Conservation (phyloP, 1,140 invertebrate genomes). For the Rhagoletis pomonella region DNA sequence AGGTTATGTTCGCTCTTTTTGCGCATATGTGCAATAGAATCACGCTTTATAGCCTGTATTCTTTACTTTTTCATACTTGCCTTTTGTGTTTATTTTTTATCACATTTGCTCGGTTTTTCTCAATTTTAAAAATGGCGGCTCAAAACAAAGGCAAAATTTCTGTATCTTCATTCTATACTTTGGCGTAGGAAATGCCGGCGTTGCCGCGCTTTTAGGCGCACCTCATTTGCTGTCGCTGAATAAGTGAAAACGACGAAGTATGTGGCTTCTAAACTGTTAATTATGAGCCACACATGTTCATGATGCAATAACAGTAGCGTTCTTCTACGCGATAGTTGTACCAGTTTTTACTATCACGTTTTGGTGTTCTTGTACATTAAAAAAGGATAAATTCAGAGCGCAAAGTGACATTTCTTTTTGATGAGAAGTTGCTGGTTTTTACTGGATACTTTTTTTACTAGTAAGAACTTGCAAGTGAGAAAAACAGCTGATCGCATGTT, state of each 20-base stretch:
- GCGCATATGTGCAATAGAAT: background rate
- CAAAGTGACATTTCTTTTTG: too few species aligned
- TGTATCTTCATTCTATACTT: background rate
- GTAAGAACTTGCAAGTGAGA: too few species aligned
- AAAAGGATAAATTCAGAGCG: too few species aligned
- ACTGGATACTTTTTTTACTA: too few species aligned
- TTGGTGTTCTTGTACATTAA: too few species aligned
- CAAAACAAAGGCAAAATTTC: constrained; percentile 16
- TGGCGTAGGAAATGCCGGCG: background rate
- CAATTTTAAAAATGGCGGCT: constrained; percentile 34
- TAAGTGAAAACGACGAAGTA: background rate
- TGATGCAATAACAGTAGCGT: too few species aligned
- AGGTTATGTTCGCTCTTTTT: constrained; percentile 28
- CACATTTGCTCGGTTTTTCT: background rate
- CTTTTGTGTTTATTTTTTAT: background rate
- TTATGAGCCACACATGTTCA: too few species aligned
- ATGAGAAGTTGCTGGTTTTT: too few species aligned
- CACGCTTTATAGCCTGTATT: background rate
- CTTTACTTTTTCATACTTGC: background rate
- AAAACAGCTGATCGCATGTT: too few species aligned
- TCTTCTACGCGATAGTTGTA: too few species aligned
- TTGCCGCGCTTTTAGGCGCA: background rate
- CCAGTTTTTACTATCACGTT: too few species aligned
- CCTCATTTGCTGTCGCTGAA: background rate
- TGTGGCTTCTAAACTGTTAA: background rate